Conservation (phyloP, 92 coral and sea anemone species). For the Epizoanthus ramosus region DNA sequence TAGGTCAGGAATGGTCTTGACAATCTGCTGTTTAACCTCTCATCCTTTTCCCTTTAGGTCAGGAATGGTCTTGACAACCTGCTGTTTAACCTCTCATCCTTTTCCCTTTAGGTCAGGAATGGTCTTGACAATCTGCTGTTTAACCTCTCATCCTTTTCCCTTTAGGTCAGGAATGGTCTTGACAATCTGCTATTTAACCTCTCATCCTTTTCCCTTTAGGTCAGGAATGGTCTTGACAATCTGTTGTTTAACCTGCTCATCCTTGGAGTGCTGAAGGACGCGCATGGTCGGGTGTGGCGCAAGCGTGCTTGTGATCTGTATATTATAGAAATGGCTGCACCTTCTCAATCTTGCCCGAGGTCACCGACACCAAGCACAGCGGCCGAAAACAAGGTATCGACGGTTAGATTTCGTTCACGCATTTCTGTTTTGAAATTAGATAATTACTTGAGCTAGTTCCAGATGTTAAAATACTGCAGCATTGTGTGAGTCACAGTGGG, state of each 20-base stretch:
- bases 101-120: background rate
- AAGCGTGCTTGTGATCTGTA: slow-evolving; percentile 74
- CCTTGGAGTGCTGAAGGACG: slow-evolving; percentile 68
- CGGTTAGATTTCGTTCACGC: background rate
- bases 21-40: slow-evolving; percentile 73
- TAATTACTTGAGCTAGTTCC: background rate
- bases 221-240: slow-evolving; percentile 65
- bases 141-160: slow-evolving; percentile 52
- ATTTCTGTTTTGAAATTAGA: background rate
- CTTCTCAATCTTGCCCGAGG: background rate
- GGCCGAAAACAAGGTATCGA: background rate
- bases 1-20: slow-evolving; percentile 63
- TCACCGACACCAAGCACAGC: background rate
- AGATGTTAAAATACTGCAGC: background rate
- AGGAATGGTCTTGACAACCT: slow-evolving; percentile 68
- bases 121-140: slow-evolving; percentile 80
- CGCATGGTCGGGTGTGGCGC: slow-evolving; percentile 76
- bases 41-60: slow-evolving; percentile 3
- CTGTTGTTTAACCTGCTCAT: slow-evolving; percentile 73
- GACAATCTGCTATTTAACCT: slow-evolving; percentile 78
- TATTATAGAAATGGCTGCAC: slow-evolving; percentile 69
- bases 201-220: slow-evolving; percentile 22
- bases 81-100: slow-evolving; percentile 69
- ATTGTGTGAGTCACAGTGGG: background rate
- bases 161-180: slow-evolving; percentile 49